These are phyloP conservation scores for Dufourea novaeangliae DNA, from an alignment of 1,140 invertebrate species.

Conservation along the genomic window DNA sequence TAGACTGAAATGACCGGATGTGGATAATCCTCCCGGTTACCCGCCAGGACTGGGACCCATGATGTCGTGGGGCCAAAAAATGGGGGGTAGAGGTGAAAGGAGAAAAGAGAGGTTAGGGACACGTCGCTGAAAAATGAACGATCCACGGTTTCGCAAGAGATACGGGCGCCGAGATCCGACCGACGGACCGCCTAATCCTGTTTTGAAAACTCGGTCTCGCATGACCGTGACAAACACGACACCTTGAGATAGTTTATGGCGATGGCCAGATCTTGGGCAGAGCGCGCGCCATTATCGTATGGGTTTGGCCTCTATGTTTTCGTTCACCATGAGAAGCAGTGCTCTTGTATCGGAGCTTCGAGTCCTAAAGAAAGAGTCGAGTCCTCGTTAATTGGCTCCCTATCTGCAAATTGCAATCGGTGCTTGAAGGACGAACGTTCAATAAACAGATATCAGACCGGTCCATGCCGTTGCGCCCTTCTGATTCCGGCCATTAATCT, in stretches of 20 bases:
- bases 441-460: slow-evolving; percentile 45
- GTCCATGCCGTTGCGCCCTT: slow-evolving; percentile 34
- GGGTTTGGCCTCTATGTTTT: slow-evolving; percentile 21
- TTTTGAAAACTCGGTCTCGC: slow-evolving; percentile 75
- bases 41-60: slow-evolving; percentile 22
- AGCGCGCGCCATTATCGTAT: slow-evolving; percentile 55
- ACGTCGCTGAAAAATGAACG: slow-evolving; percentile 65
- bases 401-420: slow-evolving; percentile 57
- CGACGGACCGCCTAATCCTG: slow-evolving; percentile 69
- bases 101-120: slow-evolving; percentile 39
- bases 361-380: too few species aligned
- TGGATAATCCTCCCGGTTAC: slow-evolving; percentile 72
- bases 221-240: slow-evolving; percentile 75
- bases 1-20: slow-evolving; percentile 78
- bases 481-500: slow-evolving; percentile 38
- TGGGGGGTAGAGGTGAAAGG: slow-evolving; percentile 24
- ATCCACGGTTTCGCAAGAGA: slow-evolving; percentile 66
- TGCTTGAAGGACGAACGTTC: slow-evolving; percentile 27
- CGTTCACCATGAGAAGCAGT: not conserved
- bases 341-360: slow-evolving; percentile 40
- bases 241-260: slow-evolving; percentile 70
- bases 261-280: slow-evolving; percentile 43
- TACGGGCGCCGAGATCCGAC: slow-evolving; percentile 56
- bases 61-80: slow-evolving; percentile 24
- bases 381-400: slow-evolving; percentile 53